Evolutionary conservation across 2,113 vertebrate genomes (phyloP), one percentile per base, ranked within the genome.

Genomic region (Chaetops frenatus): DNA sequence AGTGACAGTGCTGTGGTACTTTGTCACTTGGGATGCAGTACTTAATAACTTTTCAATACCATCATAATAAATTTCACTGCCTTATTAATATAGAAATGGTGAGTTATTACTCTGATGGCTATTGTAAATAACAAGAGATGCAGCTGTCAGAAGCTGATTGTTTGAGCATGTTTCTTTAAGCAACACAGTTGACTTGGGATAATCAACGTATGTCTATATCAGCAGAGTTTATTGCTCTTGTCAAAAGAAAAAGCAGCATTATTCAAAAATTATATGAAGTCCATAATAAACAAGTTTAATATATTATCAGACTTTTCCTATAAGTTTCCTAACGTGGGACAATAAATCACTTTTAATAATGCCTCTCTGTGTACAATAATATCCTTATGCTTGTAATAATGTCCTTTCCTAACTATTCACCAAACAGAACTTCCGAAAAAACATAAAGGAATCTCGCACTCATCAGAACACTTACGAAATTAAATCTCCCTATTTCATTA

Each of bases 21-120:
- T 98, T 99, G 99, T 99, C 99, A 99, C 99, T 98, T 97, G 98
- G 98, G 98, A 98, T 98, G 98, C 98, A 98, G 98, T 98, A 97
- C 97, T 98, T 98, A 98, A 98, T 98, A 98, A 98, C 98, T 99
- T 98, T 98, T 98, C 99, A 98, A 98, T 98, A 97, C 98, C 98
- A 98, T 99, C 98, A 98, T 98, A 99, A 99, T 99, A 99, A 99
- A 99, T 99, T 99, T 98, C 98, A 94, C 97, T 98, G 98, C 98
- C 98, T 99, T 99, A 99, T 98, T 99, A 99, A 99, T 99, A 98
- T 98, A 99, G 98, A 98, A 98, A 97, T 98, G 98, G 98, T 99
- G 99, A 99, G 97, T 99, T 99, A 99, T 98, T 98, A 98, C 98
- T 97, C 95, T 97, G 98, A 98, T 98, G 98, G 98, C 81, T 98